Conservation (phyloP, 2,888 invertebrate species). For the Ectemnius continuus region DNA sequence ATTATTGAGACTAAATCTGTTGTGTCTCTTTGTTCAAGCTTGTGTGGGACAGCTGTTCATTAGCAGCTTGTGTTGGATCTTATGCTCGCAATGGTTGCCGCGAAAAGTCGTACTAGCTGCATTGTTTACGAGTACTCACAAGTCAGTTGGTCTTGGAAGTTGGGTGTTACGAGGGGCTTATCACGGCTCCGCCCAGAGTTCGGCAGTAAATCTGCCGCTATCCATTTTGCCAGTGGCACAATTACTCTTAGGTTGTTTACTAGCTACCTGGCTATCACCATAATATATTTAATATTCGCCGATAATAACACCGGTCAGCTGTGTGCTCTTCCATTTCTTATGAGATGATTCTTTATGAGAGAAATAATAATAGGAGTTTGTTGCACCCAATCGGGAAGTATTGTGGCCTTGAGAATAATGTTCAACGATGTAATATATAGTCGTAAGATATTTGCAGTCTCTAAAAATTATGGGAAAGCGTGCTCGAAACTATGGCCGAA, state of each 20-base stretch:
- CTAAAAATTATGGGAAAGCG: too few species aligned
- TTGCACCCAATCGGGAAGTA: too few species aligned
- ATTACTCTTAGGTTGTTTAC: slow-evolving; percentile 72
- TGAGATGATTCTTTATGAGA: too few species aligned
- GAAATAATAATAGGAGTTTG: too few species aligned
- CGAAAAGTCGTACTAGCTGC: slow-evolving; percentile 69
- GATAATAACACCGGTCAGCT: too few species aligned
- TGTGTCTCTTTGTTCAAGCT: slow-evolving; percentile 61
- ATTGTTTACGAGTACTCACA: slow-evolving; percentile 73
- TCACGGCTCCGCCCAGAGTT: slow-evolving; percentile 71
- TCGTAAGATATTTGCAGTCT: too few species aligned
- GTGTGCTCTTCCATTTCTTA: too few species aligned
- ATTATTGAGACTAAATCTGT: background rate
- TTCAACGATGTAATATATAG: too few species aligned
- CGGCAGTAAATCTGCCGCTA: slow-evolving; percentile 73
- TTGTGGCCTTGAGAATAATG: too few species aligned
- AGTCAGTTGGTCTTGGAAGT: slow-evolving; percentile 74
- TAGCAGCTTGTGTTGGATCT: slow-evolving; percentile 72
- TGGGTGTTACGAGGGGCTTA: slow-evolving; percentile 74
- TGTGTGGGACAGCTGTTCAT: slow-evolving; percentile 72
- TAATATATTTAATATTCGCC: slow-evolving; percentile 30
- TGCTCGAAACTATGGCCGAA: too few species aligned
- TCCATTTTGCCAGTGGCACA: slow-evolving; percentile 74
- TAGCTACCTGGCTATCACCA: slow-evolving; percentile 72
- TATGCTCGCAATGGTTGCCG: slow-evolving; percentile 73